These are phyloP conservation scores for Heliconius eleuchia DNA, from an alignment of 1,140 invertebrate genomes.

Conservation along the genomic window DNA sequence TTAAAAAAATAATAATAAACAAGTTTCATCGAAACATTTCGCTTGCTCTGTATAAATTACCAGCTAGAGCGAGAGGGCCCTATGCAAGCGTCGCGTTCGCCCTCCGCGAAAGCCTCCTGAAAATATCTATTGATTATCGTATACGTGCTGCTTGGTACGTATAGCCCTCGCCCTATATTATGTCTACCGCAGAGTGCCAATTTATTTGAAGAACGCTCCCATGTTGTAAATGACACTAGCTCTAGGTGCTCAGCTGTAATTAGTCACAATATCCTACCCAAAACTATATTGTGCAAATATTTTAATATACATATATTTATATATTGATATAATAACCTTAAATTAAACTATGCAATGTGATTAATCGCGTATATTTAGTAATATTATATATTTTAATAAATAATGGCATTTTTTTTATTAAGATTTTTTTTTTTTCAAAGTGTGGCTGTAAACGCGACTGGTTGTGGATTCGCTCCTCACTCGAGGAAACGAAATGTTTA, in stretches of 20 bases:
- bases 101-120: constrained; percentile 78
- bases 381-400: no score
- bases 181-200: constrained; percentile 73
- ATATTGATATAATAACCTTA: not conserved
- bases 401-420: no score
- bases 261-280: constrained; percentile 16
- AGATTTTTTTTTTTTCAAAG: no score
- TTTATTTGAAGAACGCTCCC: constrained; percentile 74
- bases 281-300: not conserved
- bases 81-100: constrained; percentile 63
- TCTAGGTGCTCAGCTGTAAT: constrained; percentile 34
- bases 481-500: no score
- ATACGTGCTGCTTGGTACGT: constrained; percentile 70
- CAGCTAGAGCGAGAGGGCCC: constrained; percentile 64
- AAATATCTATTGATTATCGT: constrained; percentile 81
- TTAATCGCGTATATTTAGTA: no score
- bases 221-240: constrained; percentile 46
- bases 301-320: not conserved
- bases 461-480: no score
- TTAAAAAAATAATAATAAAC: not conserved
- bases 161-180: constrained; percentile 74
- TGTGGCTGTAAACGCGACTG: no score
- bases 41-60: constrained; percentile 66
- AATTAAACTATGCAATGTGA: no score
- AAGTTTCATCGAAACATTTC: constrained; percentile 48